Conservation (phyloP, 2,888 invertebrate species). For the Cataglyphis rosenhaueri region DNA sequence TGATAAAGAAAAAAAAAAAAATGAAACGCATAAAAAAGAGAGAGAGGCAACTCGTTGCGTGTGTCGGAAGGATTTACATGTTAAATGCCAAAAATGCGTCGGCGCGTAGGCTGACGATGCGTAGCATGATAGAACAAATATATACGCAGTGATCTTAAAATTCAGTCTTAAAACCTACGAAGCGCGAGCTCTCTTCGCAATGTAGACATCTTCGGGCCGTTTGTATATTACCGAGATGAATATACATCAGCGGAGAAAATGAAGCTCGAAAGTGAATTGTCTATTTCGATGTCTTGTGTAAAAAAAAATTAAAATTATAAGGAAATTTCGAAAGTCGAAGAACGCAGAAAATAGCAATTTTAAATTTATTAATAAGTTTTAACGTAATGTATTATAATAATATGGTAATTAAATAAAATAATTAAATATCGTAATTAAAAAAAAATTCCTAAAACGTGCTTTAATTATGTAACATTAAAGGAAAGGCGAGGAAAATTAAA, state of each 20-base stretch:
- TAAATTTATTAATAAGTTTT: not conserved
- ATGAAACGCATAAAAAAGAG: not conserved
- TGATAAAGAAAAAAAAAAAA: conserved; percentile 2
- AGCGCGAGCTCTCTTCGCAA: not conserved
- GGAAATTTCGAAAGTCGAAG: not conserved
- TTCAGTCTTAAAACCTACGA: conserved; percentile 5
- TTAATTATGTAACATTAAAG: not conserved
- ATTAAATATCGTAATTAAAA: not conserved
- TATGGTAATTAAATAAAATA: not conserved
- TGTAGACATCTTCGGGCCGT: conserved; percentile 1
- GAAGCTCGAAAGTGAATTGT: conserved; percentile 3
- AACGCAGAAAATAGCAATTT: not conserved
- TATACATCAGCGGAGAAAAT: not conserved
- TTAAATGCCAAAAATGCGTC: conserved; percentile 38
- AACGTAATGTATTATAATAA: not conserved
- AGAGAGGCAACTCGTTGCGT: not conserved
- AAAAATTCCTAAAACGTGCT: not conserved
- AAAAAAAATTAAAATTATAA: not conserved
- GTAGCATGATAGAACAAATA: not conserved
- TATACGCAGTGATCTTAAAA: conserved; percentile 9
- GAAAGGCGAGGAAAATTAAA: not conserved
- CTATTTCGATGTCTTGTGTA: not conserved
- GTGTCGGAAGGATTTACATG: conserved; percentile 30
- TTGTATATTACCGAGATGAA: conserved; percentile 10
- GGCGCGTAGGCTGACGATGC: conserved; percentile 2